Evolutionary conservation across 2,888 invertebrate genomes (phyloP).

Genomic region (Sturmia bella): DNA sequence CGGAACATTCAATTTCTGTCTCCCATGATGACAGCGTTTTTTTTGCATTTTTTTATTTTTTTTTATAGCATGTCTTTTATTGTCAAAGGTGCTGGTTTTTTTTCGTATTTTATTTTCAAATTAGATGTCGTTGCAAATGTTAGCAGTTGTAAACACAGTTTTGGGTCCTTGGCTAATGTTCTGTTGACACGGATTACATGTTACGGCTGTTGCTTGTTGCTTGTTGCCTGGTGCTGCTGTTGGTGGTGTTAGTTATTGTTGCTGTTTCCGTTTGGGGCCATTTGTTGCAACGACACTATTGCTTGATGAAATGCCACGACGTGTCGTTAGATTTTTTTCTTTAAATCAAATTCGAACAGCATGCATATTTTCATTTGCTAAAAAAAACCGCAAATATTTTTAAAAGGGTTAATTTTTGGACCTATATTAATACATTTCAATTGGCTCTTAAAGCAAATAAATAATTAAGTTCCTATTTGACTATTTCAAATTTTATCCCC

Average conservation of each 20-base stretch:
- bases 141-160: constrained; percentile 20
- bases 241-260: constrained; percentile 14
- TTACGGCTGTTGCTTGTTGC: constrained; percentile 13
- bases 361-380: neutral
- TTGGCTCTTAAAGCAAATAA: too few species aligned
- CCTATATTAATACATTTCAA: too few species aligned
- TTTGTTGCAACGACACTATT: constrained; percentile 45
- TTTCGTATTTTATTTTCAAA: neutral
- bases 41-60: neutral
- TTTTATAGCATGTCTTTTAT: neutral
- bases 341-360: neutral
- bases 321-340: neutral
- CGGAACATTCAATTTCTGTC: constrained; percentile 39
- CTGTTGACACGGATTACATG: constrained; percentile 39
- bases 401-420: too few species aligned
- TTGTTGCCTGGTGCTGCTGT: constrained; percentile 17
- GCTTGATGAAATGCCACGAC: constrained; percentile 32
- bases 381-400: too few species aligned
- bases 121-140: constrained; percentile 8
- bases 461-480: too few species aligned
- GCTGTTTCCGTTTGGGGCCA: constrained; percentile 30
- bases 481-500: too few species aligned
- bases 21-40: constrained; percentile 31
- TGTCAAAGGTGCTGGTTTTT: constrained; percentile 9
- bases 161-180: constrained; percentile 56